These are phyloP conservation scores for Unio pictorum DNA, from an alignment of 2,888 invertebrate species.

Conservation along the genomic window DNA sequence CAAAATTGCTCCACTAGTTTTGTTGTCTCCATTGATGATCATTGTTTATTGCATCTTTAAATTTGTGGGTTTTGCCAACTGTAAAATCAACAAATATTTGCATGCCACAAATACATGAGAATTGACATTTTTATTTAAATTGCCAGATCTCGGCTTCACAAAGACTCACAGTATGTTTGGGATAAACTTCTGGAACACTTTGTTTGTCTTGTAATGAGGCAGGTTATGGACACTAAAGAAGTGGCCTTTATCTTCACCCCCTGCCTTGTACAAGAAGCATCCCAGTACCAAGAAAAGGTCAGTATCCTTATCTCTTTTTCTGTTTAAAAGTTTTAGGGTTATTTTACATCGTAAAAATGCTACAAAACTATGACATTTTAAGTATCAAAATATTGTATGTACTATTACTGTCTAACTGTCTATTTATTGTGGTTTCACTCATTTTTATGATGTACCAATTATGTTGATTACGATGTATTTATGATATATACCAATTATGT, in stretches of 20 bases:
- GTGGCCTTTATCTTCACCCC: constrained; percentile 61
- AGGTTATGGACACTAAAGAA: constrained; percentile 58
- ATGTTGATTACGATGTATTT: no score
- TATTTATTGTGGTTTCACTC: no score
- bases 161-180: constrained; percentile 55
- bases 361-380: no score
- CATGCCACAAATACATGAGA: neutral
- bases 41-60: neutral
- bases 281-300: constrained; percentile 55
- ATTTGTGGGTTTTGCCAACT: neutral
- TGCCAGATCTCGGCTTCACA: constrained; percentile 45
- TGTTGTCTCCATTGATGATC: no score
- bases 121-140: neutral
- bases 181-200: constrained; percentile 54
- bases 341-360: no score
- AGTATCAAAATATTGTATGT: no score
- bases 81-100: neutral
- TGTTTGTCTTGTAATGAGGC: constrained; percentile 36
- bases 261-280: constrained; percentile 50
- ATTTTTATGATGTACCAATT: no score
- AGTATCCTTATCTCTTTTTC: neutral
- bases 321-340: no score
- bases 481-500: no score
- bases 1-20: no score
- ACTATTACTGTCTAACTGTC: no score